A percentile compares a stretch with the other conserved stretches of the same genome.
Conservation (phyloP, 2,113 vertebrate species). For the Engystomops pustulosus region DNA sequence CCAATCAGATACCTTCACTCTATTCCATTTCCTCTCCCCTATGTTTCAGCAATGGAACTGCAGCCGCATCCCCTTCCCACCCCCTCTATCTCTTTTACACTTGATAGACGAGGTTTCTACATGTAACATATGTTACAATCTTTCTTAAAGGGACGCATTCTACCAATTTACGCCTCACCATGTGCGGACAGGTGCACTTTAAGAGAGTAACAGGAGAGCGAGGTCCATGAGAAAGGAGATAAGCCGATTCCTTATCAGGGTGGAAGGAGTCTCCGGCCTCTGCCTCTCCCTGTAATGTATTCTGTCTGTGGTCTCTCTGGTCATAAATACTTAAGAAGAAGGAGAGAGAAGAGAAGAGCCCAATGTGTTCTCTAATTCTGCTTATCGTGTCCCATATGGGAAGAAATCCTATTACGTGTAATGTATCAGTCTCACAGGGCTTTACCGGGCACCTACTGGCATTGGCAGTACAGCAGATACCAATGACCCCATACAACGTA, state of each 20-base stretch:
- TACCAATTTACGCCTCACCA: neutral
- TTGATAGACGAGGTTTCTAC: neutral
- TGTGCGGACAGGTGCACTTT: neutral
- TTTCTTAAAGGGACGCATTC: neutral
- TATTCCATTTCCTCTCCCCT: neutral
- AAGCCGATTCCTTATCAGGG: neutral
- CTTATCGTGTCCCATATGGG: too few relatives aligned
- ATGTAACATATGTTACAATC: neutral
- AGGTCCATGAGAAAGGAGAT: neutral
- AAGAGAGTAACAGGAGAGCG: neutral
- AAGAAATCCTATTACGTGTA: too few relatives aligned
- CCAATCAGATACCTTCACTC: neutral
- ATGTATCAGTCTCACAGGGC: too few relatives aligned
- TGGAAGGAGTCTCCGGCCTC: neutral
- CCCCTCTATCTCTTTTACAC: neutral
- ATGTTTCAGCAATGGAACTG: neutral
- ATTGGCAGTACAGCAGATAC: too few relatives aligned
- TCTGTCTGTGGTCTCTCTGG: neutral
- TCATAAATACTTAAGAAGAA: conserved; percentile 45
- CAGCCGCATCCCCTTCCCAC: neutral
- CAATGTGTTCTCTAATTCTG: too few relatives aligned
- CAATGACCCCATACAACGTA: too few relatives aligned
- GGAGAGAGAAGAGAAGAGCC: neutral
- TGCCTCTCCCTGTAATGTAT: conserved; percentile 27
- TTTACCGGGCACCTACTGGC: too few relatives aligned